phyloP scores from a whole-genome alignment of 2,888 invertebrate genomes.

The Netelia melanura region DNA sequence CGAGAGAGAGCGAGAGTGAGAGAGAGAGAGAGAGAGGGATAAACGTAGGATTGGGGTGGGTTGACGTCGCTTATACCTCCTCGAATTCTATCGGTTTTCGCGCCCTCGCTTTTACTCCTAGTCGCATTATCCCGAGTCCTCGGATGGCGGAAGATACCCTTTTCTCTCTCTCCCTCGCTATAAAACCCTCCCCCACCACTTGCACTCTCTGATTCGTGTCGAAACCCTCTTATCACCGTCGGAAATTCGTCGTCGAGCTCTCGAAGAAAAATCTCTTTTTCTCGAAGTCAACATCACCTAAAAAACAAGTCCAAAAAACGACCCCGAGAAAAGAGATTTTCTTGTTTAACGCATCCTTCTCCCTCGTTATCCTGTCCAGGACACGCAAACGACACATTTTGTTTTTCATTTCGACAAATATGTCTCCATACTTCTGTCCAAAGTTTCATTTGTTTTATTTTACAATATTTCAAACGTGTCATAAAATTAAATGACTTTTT shows the following conservation, averaged over 20 bases:
- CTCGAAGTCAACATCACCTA: constrained; percentile 21
- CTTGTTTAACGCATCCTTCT: constrained; percentile 20
- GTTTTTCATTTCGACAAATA: not conserved
- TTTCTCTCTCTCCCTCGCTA: constrained; percentile 20
- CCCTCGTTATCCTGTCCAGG: not conserved
- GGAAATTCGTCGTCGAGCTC: constrained; percentile 54
- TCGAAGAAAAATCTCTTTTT: constrained; percentile 56
- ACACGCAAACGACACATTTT: constrained; percentile 10
- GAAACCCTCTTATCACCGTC: constrained; percentile 54
- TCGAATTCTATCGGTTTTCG: constrained; percentile 63
- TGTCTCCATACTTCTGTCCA: not conserved
- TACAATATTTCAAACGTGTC: constrained; percentile 1
- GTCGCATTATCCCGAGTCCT: constrained; percentile 49
- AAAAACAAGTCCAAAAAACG: constrained; percentile 31
- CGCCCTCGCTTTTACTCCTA: constrained; percentile 12
- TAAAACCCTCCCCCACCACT: too few relatives aligned
- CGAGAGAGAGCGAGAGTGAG: not conserved
- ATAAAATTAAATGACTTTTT: not conserved
- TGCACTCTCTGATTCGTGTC: constrained; percentile 4
- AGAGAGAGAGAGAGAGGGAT: not conserved
- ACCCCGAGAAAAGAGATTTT: constrained; percentile 29
- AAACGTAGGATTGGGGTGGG: constrained; percentile 14
- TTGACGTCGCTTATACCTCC: constrained; percentile 33
- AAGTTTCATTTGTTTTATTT: not conserved
- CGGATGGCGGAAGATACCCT: constrained; percentile 37